These are phyloP conservation scores for Iguana delicatissima DNA, from an alignment of 2,797 vertebrate species.

Conservation along the genomic window DNA sequence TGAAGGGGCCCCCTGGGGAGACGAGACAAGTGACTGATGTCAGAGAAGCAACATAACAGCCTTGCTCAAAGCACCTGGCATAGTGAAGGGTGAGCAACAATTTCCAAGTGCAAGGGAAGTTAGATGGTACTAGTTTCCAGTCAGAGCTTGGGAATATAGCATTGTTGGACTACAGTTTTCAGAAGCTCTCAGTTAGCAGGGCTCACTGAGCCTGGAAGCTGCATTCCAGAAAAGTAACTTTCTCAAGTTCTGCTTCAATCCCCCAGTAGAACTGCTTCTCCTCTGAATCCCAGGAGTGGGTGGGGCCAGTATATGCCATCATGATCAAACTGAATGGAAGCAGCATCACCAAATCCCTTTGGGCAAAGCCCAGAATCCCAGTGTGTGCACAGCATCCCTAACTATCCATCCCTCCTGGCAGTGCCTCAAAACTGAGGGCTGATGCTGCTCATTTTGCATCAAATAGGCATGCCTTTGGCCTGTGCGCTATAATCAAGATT, in stretches of 20 bases:
- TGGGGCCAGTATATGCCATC: not conserved
- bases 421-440: not conserved
- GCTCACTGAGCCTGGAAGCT: too few relatives aligned
- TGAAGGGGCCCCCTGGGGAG: conserved; percentile 77
- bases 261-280: not conserved
- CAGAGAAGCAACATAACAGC: not conserved
- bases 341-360: not conserved
- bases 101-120: not conserved
- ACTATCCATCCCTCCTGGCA: not conserved
- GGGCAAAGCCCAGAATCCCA: not conserved
- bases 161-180: too few relatives aligned
- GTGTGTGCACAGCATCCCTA: not conserved
- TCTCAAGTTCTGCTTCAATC: not conserved
- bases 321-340: not conserved
- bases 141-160: too few relatives aligned
- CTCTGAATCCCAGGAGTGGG: not conserved
- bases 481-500: not conserved
- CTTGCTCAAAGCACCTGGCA: not conserved
- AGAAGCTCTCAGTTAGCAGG: too few relatives aligned
- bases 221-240: too few relatives aligned
- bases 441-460: not conserved
- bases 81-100: too few relatives aligned
- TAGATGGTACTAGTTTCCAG: not conserved
- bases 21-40: not conserved
- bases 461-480: too few relatives aligned